Percentiles rank a stretch among this genome's conserved stretches.
These are phyloP conservation scores for Sepioteuthis lessoniana DNA, from an alignment of 2,888 invertebrate genomes.

Conservation along the genomic window DNA sequence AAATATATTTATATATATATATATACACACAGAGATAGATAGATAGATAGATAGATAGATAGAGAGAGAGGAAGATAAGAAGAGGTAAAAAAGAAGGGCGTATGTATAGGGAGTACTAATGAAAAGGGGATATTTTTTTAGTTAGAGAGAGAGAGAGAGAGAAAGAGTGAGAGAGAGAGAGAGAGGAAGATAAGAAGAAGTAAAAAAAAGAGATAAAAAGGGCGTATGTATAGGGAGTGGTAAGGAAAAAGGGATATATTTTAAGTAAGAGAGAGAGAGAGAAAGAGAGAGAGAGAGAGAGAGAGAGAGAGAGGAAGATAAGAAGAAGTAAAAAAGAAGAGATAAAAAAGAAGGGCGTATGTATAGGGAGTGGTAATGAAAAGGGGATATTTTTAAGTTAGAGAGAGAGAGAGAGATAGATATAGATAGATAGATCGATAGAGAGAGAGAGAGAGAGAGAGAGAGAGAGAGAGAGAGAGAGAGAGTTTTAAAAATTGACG, in stretches of 20 bases:
- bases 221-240: too few relatives aligned
- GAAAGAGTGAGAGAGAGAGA: too few relatives aligned
- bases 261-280: too few relatives aligned
- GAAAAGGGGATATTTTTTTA: too few relatives aligned
- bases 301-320: background rate
- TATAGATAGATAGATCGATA: background rate
- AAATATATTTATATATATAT: too few relatives aligned
- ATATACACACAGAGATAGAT: background rate
- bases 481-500: background rate
- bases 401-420: too few relatives aligned
- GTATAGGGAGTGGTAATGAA: background rate
- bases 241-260: background rate
- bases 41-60: background rate
- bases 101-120: too few relatives aligned
- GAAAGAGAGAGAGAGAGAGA: background rate
- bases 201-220: too few relatives aligned
- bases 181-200: too few relatives aligned
- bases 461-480: background rate
- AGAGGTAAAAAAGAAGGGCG: too few relatives aligned
- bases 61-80: background rate
- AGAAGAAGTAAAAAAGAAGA: background rate
- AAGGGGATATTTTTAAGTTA: background rate
- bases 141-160: too few relatives aligned
- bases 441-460: background rate
- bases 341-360: background rate